Evolutionary conservation across 1,140 invertebrate species (phyloP), one percentile per base, ranked within the genome.

Genomic region (Geopemphigus sp.): DNA sequence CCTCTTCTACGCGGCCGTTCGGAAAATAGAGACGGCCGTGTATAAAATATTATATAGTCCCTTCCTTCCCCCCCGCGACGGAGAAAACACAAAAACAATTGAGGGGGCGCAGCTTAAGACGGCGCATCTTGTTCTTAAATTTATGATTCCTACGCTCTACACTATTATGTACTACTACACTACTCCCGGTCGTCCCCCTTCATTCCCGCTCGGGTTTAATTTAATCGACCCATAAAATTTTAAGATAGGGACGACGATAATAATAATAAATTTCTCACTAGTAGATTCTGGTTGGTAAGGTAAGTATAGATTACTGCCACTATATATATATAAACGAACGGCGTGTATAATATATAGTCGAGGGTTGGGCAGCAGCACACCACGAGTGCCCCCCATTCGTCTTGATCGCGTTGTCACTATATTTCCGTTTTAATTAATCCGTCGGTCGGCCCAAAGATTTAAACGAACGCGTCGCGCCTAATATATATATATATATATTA

Each of bases 351-450:
- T n/a, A n/a, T 54, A 54, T 54, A 19, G 15, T 19, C 17, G 53
- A 45, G 63, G 26, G 26, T 22, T 29, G 26, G 59, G 24, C 17
- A 26, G 26, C 24, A 29, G 26, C n/a, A 15, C 66, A 59, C 73
- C 66, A 59, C n/a, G n/a, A n/a, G n/a, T n/a, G n/a, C n/a, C n/a
- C n/a, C n/a, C n/a, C 73, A 76, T 76, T 26, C 56, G 45, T 76
- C 73, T 57, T 76, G 56, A 61, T 59, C 54, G 72, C 54, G 70
- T 45, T 76, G 32, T 76, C 73, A 59, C 32, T 11, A 76, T 76
- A 76, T 61, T 76, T 76, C 73, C 56, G 73, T 76, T 76, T 70
- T 76, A 76, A 76, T 76, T 76, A 76, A 61, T 19, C 53, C 45
- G 24, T 53, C 45, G 24, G 24, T 8, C 22, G n/a, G n/a, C n/a